A percentile compares a stretch with the other conserved stretches of the same genome.
phyloP scores from a whole-genome alignment of 2,113 vertebrate species.

The Xiphorhynchus elegans region DNA sequence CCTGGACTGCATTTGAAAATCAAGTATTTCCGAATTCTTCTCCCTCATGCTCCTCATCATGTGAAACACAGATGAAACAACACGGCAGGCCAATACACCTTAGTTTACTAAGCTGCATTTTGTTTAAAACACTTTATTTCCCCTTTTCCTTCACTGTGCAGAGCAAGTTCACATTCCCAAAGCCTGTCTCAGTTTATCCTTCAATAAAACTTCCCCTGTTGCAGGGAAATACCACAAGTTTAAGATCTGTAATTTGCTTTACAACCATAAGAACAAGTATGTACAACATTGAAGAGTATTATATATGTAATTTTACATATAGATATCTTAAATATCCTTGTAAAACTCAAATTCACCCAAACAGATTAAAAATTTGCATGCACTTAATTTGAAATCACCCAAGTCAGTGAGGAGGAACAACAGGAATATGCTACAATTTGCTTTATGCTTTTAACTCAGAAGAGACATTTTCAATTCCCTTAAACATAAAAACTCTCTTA shows the following conservation, averaged over 20 bases:
- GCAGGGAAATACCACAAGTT: background rate
- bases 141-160: fast-evolving
- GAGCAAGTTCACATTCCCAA: background rate
- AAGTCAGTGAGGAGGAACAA: background rate
- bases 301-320: background rate
- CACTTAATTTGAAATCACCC: background rate
- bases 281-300: fast-evolving
- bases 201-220: background rate
- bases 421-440: background rate
- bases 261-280: background rate
- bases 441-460: background rate
- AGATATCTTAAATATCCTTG: background rate
- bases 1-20: background rate
- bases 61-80: background rate
- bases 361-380: background rate
- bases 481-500: background rate
- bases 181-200: background rate
- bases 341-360: background rate
- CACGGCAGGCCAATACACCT: background rate
- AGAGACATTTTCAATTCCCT: background rate
- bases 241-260: background rate
- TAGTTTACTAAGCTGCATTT: background rate
- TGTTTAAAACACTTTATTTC: background rate
- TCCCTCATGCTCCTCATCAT: background rate
- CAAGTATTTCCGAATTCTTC: background rate